A percentile compares a stretch with the other conserved stretches of the same genome.
Evolutionary conservation across 2,888 invertebrate species (phyloP).

Genomic region (Drosophila phalerata): DNA sequence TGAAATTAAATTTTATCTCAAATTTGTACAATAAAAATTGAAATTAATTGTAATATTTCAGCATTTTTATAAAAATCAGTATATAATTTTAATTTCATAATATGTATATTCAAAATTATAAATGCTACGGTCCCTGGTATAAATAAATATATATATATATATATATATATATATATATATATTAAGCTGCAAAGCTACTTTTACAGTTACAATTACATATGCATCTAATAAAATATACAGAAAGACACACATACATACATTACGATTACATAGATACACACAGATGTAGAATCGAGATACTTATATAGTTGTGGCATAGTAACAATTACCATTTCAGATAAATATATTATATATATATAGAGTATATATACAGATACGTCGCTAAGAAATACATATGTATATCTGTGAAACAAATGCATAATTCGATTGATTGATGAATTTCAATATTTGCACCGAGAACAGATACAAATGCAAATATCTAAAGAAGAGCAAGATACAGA

Average conservation of each 20-base stretch:
- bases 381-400: not conserved
- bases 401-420: not conserved
- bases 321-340: not conserved
- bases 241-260: not conserved
- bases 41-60: too few species aligned
- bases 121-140: too few species aligned
- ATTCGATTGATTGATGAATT: conserved; percentile 1
- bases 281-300: not conserved
- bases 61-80: too few species aligned
- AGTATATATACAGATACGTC: not conserved
- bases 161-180: not conserved
- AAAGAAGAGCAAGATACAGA: not conserved
- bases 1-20: too few species aligned
- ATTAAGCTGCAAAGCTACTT: not conserved
- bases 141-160: too few species aligned
- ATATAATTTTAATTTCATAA: too few species aligned
- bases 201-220: not conserved
- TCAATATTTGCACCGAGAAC: not conserved
- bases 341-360: not conserved
- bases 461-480: conserved; percentile 9
- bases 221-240: not conserved
- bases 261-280: not conserved
- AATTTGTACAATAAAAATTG: too few species aligned
- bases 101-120: too few species aligned
- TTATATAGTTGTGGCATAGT: not conserved